Conservation (phyloP, 2,888 invertebrate species). For the Drosophila algonquin region DNA sequence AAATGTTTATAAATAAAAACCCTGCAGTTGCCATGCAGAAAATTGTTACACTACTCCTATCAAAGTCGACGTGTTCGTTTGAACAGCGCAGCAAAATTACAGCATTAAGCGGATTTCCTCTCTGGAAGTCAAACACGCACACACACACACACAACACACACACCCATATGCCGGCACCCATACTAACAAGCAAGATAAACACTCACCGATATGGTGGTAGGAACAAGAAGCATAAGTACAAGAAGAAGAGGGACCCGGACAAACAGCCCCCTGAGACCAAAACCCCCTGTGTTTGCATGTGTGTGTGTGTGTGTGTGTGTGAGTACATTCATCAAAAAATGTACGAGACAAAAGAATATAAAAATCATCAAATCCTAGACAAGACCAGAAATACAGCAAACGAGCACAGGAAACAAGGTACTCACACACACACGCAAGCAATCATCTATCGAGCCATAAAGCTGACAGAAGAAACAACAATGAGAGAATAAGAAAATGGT, state of each 20-base stretch:
- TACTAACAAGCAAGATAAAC: constrained; percentile 30
- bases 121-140: constrained; percentile 71
- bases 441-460: constrained; percentile 27
- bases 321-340: constrained; percentile 57
- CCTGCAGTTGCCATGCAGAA: constrained; percentile 10
- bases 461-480: constrained; percentile 15
- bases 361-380: constrained; percentile 69
- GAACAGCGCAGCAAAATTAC: constrained; percentile 62
- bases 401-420: constrained; percentile 66
- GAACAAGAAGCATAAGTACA: background rate
- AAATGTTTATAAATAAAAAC: constrained; percentile 2
- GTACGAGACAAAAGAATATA: constrained; percentile 66
- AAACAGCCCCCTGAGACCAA: constrained; percentile 55
- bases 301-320: constrained; percentile 27
- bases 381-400: constrained; percentile 62
- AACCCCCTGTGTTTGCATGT: constrained; percentile 34
- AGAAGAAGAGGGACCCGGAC: constrained; percentile 31
- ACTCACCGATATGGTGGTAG: constrained; percentile 21
- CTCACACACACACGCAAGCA: constrained; percentile 35
- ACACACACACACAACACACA: constrained; percentile 13
- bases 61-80: constrained; percentile 45
- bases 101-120: constrained; percentile 77
- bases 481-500: constrained; percentile 67
- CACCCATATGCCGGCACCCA: constrained; percentile 21
- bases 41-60: constrained; percentile 32